Evolutionary conservation across 2,113 vertebrate genomes (phyloP).

Genomic region (Perognathus longimembris): DNA sequence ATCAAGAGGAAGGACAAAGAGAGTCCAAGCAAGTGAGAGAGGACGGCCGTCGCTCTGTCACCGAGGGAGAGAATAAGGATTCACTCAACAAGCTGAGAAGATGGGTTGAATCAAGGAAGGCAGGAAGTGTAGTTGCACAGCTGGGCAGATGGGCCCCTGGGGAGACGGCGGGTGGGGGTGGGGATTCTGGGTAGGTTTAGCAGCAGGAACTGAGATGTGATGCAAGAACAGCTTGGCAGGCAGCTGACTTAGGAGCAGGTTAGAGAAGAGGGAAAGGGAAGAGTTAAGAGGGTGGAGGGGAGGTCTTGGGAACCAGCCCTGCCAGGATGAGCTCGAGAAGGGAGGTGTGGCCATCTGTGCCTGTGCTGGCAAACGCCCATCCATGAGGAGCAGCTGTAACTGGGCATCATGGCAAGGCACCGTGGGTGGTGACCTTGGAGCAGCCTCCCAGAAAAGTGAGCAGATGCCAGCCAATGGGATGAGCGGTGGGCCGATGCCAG

Average conservation of each 20-base stretch:
- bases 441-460: not conserved
- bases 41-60: too few relatives aligned
- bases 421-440: not conserved
- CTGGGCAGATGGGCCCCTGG: too few relatives aligned
- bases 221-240: not conserved
- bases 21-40: not conserved
- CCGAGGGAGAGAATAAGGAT: too few relatives aligned
- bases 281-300: not conserved
- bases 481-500: not conserved
- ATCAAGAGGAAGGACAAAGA: not conserved
- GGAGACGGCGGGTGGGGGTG: not conserved
- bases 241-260: not conserved
- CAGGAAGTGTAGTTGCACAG: not conserved
- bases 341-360: not conserved
- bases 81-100: not conserved
- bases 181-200: not conserved
- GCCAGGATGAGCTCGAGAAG: not conserved
- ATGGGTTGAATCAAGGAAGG: not conserved
- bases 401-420: not conserved
- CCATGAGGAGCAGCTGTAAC: not conserved
- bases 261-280: not conserved
- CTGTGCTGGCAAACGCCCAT: not conserved
- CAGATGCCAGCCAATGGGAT: not conserved
- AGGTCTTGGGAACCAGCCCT: not conserved
- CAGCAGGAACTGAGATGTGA: not conserved